phyloP scores from a whole-genome alignment of 2,797 vertebrate species.

The Falco rusticolus region DNA sequence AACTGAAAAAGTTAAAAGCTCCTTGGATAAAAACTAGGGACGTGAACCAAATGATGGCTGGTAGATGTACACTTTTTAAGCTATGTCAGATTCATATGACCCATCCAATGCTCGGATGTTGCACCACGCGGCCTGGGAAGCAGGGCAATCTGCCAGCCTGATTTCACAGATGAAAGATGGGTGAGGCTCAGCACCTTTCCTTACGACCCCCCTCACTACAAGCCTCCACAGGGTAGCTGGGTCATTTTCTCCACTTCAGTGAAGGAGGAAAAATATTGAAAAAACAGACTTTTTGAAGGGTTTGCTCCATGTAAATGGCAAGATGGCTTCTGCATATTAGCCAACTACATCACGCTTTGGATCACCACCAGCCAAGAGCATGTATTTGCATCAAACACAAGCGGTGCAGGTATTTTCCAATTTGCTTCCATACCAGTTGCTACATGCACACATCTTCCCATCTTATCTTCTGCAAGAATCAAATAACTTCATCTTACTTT shows the following conservation, averaged over 20 bases:
- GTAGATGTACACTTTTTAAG: fast-evolving
- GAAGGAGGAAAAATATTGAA: not conserved
- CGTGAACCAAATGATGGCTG: not conserved
- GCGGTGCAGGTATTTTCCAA: not conserved
- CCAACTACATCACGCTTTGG: not conserved
- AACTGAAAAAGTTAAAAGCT: not conserved
- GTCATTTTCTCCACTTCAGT: not conserved
- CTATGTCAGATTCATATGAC: not conserved
- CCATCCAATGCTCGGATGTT: not conserved
- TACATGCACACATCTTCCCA: not conserved
- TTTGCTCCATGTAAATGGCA: not conserved
- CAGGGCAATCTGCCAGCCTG: not conserved
- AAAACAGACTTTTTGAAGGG: not conserved
- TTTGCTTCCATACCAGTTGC: not conserved
- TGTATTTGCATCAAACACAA: not conserved
- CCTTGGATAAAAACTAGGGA: not conserved
- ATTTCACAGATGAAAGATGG: not conserved
- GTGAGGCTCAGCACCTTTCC: not conserved
- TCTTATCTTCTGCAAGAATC: not conserved
- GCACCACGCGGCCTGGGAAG: fast-evolving
- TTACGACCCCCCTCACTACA: not conserved
- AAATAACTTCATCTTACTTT: not conserved
- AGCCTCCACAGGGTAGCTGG: not conserved
- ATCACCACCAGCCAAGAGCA: not conserved
- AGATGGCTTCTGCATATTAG: not conserved